Percentiles rank a stretch among this genome's conserved stretches.
phyloP scores from a whole-genome alignment of 1,140 invertebrate species.

The Leptestheria dahalacensis region DNA sequence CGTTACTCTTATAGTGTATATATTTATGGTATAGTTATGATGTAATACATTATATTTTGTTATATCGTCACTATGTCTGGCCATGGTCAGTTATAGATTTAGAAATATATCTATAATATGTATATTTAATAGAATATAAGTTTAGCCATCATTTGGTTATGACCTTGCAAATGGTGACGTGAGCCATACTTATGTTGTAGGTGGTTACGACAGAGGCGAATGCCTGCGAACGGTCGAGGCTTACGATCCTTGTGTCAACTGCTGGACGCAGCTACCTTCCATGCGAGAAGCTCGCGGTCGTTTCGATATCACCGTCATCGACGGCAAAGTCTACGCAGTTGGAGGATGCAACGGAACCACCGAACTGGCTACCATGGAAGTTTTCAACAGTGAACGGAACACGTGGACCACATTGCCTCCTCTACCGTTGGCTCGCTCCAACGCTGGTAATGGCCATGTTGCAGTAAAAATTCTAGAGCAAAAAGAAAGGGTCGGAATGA shows the following conservation, averaged over 20 bases:
- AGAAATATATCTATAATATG: too few species aligned
- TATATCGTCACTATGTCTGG: too few species aligned
- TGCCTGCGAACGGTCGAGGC: slow-evolving; percentile 58
- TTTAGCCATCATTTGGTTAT: too few species aligned
- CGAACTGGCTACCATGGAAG: slow-evolving; percentile 52
- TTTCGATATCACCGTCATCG: slow-evolving; percentile 51
- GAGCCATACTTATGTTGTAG: slow-evolving; percentile 28
- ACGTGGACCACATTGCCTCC: slow-evolving; percentile 47
- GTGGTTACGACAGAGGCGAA: slow-evolving; percentile 72
- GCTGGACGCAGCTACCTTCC: slow-evolving; percentile 44
- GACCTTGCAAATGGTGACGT: neutral
- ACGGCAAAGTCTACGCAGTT: slow-evolving; percentile 52
- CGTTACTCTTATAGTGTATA: too few species aligned
- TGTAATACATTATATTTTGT: too few species aligned
- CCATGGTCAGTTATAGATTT: too few species aligned
- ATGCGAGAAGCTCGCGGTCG: slow-evolving; percentile 57
- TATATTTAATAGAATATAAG: too few species aligned
- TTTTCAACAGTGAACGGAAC: slow-evolving; percentile 36
- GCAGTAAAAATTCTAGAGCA: too few species aligned
- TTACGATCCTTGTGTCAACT: slow-evolving; percentile 50
- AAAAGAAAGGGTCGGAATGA: too few species aligned
- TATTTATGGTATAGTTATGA: too few species aligned
- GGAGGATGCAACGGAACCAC: slow-evolving; percentile 64
- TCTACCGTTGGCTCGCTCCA: slow-evolving; percentile 47
- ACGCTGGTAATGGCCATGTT: slow-evolving; percentile 40